Evolutionary conservation across 1,140 invertebrate species (phyloP), one percentile per base, ranked within the genome.

Genomic region (Hydropsyche tenuis): DNA sequence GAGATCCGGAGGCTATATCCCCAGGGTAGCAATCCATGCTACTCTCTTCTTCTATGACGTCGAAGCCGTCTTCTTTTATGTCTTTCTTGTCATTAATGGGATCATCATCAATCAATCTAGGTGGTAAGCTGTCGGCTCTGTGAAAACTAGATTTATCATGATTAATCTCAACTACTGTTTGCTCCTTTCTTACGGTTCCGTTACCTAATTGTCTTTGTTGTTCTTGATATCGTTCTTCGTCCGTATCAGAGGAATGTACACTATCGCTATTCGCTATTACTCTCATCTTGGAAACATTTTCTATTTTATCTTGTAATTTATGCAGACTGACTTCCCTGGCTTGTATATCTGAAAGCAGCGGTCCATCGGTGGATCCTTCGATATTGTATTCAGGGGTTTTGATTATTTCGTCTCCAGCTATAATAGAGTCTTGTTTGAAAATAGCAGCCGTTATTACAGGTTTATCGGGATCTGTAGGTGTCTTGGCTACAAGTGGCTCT

Each of bases 401-500:
- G 30, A 85, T 72, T 12, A 79, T 79, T 22, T 86, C 84, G 53
- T 79, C 85, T 12, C 83, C 82, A 23, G 73, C 71, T 42, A 86
- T 85, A 6, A 86, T 84, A 1, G 85, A 85, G 73, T 89, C 88
- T 76, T 88, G 89, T 76, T 91, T 90, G 66, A 89, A 85, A 46
- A 91, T 86, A 0, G 87, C 89, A 0, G 89, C 88, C 22, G 89
- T 90, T 20, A 91, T 89, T 9, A 90, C 86, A 1, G 90, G 89
- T 72, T 89, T 90, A 70, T 86, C 87, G n/a, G 82, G 82, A 51
- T 88, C 85, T 2, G 84, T 83, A n/a, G 83, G 83, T 20, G 82
- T 83, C 74, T 86, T 85, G 42, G 78, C 82, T 0, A 84, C 83
- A 2, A 81, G 79, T 22, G 79, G 83, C 82, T 81, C 87, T 80